Conservation (phyloP, 2,888 invertebrate genomes). For the Lasioglossum lativentre region DNA sequence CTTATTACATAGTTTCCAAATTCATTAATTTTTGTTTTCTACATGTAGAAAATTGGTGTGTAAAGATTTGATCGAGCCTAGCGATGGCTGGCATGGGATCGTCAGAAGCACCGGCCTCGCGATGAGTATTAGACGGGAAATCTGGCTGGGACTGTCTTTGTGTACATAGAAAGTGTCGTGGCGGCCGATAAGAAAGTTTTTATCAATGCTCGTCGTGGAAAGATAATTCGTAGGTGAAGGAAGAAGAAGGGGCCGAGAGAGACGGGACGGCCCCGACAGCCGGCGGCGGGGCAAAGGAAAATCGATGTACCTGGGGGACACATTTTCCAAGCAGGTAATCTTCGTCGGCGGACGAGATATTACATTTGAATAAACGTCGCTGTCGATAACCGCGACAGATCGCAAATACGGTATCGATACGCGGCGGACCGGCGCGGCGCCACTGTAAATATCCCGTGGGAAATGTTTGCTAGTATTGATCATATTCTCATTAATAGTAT, state of each 20-base stretch:
- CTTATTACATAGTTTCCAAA: too few species aligned
- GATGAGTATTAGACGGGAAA: background rate
- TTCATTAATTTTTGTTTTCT: too few species aligned
- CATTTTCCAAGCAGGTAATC: constrained; percentile 82
- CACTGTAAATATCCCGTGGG: constrained; percentile 81
- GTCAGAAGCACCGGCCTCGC: background rate
- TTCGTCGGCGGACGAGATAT: constrained; percentile 83
- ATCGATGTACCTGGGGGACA: constrained; percentile 79
- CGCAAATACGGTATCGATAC: constrained; percentile 78
- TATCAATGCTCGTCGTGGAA: constrained; percentile 41
- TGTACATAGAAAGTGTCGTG: background rate
- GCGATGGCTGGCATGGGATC: background rate
- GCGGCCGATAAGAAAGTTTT: constrained; percentile 28
- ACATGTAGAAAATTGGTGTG: too few species aligned
- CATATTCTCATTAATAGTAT: constrained; percentile 82
- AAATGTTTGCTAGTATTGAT: constrained; percentile 84
- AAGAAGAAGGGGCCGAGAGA: background rate
- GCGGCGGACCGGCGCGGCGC: constrained; percentile 59
- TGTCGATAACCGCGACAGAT: constrained; percentile 79
- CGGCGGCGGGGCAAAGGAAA: constrained; percentile 45
- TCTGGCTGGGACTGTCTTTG: background rate
- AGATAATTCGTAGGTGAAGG: constrained; percentile 15
- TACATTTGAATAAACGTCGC: constrained; percentile 85
- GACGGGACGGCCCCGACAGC: constrained; percentile 10
- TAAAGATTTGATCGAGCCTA: background rate